Conservation (phyloP, 1,140 invertebrate genomes). For the Anastrepha obliqua region DNA sequence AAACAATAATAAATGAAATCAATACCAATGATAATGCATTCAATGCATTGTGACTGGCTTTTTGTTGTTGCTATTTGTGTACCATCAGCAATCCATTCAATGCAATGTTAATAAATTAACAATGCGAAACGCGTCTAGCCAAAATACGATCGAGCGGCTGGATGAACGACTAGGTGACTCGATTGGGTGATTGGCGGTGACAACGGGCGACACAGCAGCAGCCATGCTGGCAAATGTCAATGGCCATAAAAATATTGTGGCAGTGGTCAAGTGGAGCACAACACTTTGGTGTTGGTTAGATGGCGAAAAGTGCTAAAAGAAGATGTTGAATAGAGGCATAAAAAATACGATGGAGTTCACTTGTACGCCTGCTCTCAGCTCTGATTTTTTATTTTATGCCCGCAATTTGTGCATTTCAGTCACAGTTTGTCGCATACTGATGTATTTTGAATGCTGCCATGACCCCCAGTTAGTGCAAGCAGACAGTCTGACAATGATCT, state of each 20-base stretch:
- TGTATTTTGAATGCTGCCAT: neutral
- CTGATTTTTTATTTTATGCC: neutral
- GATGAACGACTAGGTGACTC: neutral
- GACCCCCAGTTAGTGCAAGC: neutral
- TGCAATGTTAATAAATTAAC: slow-evolving; percentile 49
- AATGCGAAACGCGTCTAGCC: slow-evolving; percentile 50
- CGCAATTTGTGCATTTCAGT: slow-evolving; percentile 25
- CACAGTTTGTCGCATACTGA: slow-evolving; percentile 11
- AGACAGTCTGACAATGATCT: slow-evolving; percentile 25
- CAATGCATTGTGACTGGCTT: neutral
- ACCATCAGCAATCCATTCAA: slow-evolving; percentile 16
- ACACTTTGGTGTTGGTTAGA: neutral
- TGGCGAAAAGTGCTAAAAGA: neutral
- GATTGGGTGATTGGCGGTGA: slow-evolving; percentile 31
- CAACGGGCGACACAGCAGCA: neutral
- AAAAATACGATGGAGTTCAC: neutral
- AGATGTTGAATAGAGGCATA: neutral
- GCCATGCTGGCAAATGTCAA: slow-evolving; percentile 9
- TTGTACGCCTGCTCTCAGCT: neutral
- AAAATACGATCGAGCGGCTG: neutral
- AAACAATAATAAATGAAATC: slow-evolving; percentile 36
- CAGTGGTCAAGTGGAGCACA: neutral
- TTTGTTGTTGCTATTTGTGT: neutral
- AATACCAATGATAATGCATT: slow-evolving; percentile 37
- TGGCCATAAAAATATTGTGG: neutral